phyloP scores from a whole-genome alignment of 2,888 invertebrate species.

The Epirrhoe tristata region DNA sequence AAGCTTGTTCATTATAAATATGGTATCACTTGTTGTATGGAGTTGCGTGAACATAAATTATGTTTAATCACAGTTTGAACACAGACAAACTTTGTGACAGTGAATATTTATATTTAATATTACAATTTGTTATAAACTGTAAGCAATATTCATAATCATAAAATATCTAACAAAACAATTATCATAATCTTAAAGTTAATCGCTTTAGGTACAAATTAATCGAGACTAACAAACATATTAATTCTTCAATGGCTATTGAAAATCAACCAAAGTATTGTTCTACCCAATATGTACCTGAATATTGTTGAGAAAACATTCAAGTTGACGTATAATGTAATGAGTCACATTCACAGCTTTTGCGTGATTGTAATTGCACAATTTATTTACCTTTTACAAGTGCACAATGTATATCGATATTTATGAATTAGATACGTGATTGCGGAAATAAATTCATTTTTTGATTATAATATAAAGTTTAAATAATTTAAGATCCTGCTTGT shows the following conservation, averaged over 20 bases:
- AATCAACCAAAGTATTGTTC: conserved; percentile 64
- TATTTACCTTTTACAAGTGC: conserved; percentile 40
- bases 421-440: conserved; percentile 29
- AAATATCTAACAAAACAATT: background rate
- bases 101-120: background rate
- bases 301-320: conserved; percentile 35
- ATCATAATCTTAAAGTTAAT: conserved; percentile 30
- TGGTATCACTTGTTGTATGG: conserved; percentile 11
- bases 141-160: background rate
- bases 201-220: conserved; percentile 27
- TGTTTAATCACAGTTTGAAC: background rate
- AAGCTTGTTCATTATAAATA: conserved; percentile 16
- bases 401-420: conserved; percentile 35
- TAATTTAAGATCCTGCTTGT: background rate
- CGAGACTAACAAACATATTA: conserved; percentile 35
- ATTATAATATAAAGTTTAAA: conserved; percentile 18
- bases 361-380: conserved; percentile 43
- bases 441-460: conserved; percentile 44
- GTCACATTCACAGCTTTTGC: conserved; percentile 44
- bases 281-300: conserved; percentile 65
- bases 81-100: conserved; percentile 5
- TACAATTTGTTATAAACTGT: background rate
- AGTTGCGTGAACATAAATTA: conserved; percentile 7
- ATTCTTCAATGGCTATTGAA: conserved; percentile 42
- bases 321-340: conserved; percentile 18